phyloP scores from a whole-genome alignment of 2,888 invertebrate species.

The Griposia aprilina region DNA sequence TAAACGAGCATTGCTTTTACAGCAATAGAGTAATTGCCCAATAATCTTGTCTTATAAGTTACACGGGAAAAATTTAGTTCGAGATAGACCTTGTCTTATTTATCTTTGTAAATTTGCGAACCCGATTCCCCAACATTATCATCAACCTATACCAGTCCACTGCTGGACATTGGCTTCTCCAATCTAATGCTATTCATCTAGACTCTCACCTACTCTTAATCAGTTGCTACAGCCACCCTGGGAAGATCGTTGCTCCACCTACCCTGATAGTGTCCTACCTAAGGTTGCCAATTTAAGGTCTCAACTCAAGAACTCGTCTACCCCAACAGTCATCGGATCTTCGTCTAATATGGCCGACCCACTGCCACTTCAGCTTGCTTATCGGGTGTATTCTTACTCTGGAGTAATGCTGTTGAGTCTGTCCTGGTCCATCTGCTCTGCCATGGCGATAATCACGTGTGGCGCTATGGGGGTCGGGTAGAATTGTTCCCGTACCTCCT shows the following conservation, averaged over 20 bases:
- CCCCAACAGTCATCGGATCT: neutral
- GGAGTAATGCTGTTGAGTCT: slow-evolving; percentile 56
- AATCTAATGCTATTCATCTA: neutral
- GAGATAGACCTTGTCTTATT: neutral
- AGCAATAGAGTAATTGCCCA: neutral
- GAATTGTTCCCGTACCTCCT: slow-evolving; percentile 64
- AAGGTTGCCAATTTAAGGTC: neutral
- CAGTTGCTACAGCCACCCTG: neutral
- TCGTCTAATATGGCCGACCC: neutral
- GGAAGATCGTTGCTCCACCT: neutral
- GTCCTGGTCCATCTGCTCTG: slow-evolving; percentile 59
- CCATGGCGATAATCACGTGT: slow-evolving; percentile 65
- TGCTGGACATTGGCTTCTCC: neutral
- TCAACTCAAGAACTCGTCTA: neutral
- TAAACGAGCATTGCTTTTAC: neutral
- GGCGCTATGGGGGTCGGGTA: slow-evolving; percentile 65
- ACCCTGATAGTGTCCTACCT: neutral
- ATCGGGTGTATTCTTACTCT: slow-evolving; percentile 41
- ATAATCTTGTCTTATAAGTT: neutral
- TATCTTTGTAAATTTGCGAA: too few species aligned
- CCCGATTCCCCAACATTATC: neutral
- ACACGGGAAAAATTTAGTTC: neutral
- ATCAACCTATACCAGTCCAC: neutral
- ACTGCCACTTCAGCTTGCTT: neutral
- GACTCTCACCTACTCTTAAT: neutral